Conservation (phyloP, 2,888 invertebrate species). For the Calliphora vomitoria region DNA sequence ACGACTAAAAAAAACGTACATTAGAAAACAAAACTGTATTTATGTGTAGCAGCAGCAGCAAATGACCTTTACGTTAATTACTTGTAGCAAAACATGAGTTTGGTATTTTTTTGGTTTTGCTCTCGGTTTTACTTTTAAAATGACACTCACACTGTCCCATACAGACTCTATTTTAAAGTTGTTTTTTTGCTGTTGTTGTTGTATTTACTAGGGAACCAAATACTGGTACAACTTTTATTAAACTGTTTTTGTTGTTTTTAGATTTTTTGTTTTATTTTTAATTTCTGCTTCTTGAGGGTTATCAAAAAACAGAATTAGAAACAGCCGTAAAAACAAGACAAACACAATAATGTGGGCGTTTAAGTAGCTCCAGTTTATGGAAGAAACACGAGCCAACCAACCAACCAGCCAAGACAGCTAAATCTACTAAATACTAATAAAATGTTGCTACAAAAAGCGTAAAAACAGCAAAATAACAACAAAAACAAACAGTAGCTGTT, state of each 20-base stretch:
- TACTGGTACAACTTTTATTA: constrained; percentile 44
- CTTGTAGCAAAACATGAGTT: constrained; percentile 50
- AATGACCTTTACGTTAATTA: constrained; percentile 72
- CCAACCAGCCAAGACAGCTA: constrained; percentile 22
- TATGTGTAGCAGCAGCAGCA: constrained; percentile 28
- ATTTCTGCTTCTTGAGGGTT: constrained; percentile 35
- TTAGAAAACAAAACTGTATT: not conserved
- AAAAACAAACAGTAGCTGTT: constrained; percentile 33
- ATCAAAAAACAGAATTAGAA: constrained; percentile 26
- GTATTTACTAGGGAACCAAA: not conserved
- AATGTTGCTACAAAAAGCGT: constrained; percentile 28
- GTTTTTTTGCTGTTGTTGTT: constrained; percentile 1
- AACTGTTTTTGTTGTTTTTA: constrained; percentile 48
- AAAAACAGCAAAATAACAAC: constrained; percentile 27
- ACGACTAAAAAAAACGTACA: not conserved
- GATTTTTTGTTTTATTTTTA: constrained; percentile 7
- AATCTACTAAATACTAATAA: constrained; percentile 47
- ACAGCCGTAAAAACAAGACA: constrained; percentile 15
- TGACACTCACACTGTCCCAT: constrained; percentile 33
- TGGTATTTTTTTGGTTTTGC: not conserved
- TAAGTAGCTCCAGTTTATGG: constrained; percentile 68
- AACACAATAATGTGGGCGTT: constrained; percentile 66
- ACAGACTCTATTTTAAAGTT: constrained; percentile 23
- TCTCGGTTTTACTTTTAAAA: constrained; percentile 22
- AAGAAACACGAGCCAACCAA: constrained; percentile 52